Percentiles rank a stretch among this genome's conserved stretches.
Evolutionary conservation across 2,113 vertebrate genomes (phyloP).

Genomic region (Aepyceros melampus): DNA sequence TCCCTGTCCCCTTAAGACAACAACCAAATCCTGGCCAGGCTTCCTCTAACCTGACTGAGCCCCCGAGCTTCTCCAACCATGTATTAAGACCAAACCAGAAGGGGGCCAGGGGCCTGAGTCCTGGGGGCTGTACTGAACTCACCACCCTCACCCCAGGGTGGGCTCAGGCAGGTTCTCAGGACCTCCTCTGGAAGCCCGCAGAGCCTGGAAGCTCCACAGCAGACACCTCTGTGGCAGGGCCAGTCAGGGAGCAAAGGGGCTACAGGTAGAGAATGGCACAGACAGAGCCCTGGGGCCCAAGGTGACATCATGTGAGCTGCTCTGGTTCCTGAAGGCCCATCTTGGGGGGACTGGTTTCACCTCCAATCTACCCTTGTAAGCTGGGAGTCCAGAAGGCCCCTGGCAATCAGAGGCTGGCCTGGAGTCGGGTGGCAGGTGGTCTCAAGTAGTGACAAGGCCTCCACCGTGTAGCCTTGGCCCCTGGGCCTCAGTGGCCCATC

Average conservation of each 20-base stretch:
- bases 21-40: background rate
- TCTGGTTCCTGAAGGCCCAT: background rate
- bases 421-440: rapidly evolving
- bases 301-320: constrained; percentile 50
- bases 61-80: background rate
- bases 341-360: rapidly evolving
- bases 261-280: constrained; percentile 72
- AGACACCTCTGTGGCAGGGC: constrained; percentile 67
- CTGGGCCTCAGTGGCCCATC: background rate
- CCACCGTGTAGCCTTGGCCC: background rate
- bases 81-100: background rate
- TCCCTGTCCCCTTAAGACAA: background rate
- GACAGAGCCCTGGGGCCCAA: constrained; percentile 75
- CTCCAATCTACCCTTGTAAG: background rate
- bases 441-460: background rate
- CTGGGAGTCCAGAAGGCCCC: background rate
- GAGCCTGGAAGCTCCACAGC: rapidly evolving
- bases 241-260: constrained; percentile 72
- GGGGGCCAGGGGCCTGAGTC: background rate
- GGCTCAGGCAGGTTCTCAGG: rapidly evolving
- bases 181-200: background rate
- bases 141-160: background rate
- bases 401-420: background rate
- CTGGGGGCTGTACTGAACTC: background rate
- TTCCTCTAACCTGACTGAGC: background rate